Evolutionary conservation across 2,888 invertebrate species (phyloP).

Genomic region (Micoletzkya japonica): DNA sequence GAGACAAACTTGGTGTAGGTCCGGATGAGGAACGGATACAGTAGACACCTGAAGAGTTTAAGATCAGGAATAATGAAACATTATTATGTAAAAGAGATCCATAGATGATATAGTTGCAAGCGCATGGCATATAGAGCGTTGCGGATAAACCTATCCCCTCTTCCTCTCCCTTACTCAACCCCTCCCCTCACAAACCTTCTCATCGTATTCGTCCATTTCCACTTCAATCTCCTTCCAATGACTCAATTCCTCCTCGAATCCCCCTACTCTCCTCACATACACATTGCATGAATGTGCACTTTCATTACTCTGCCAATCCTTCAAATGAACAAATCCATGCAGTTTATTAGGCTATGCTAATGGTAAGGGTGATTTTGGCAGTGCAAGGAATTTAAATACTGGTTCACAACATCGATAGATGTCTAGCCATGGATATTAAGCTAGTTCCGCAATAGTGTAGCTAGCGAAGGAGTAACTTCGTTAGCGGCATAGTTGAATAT

Average conservation of each 20-base stretch:
- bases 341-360: too few species aligned
- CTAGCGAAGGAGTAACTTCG: too few species aligned
- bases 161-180: background rate
- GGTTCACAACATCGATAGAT: too few species aligned
- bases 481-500: too few species aligned
- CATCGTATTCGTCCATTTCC: background rate
- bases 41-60: slow-evolving; percentile 8
- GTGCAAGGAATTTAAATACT: too few species aligned
- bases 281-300: background rate
- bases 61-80: background rate
- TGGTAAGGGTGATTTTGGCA: too few species aligned
- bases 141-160: background rate
- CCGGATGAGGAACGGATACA: slow-evolving; percentile 8
- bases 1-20: slow-evolving; percentile 12
- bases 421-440: too few species aligned
- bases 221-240: background rate
- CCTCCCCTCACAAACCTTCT: background rate
- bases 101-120: background rate
- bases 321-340: too few species aligned
- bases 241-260: background rate
- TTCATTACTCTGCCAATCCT: too few species aligned
- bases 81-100: background rate
- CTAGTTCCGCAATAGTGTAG: too few species aligned
- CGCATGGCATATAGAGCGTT: background rate
- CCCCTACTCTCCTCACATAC: background rate